These are phyloP conservation scores for Caenorhabditis angaria DNA, from an alignment of 2,888 invertebrate species.

Conservation along the genomic window DNA sequence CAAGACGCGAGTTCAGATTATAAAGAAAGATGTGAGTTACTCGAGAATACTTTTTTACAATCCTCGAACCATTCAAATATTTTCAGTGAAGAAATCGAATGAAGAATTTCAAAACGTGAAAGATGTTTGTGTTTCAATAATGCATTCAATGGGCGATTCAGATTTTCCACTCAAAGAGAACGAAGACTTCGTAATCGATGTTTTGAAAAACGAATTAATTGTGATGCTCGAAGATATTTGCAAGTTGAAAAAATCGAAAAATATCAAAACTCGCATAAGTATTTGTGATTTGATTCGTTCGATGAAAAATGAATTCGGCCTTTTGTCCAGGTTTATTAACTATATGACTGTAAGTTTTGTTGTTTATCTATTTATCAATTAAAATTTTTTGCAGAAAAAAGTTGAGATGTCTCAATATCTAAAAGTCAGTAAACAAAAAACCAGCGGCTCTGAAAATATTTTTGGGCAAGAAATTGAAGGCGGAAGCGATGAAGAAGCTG, in stretches of 20 bases:
- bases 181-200: not conserved
- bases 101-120: not conserved
- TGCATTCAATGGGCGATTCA: not conserved
- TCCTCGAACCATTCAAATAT: too few species aligned
- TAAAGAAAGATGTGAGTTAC: not conserved
- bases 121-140: not conserved
- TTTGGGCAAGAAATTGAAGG: not conserved
- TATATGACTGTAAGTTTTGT: not conserved
- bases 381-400: not conserved
- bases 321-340: not conserved
- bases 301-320: not conserved
- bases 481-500: not conserved
- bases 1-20: not conserved
- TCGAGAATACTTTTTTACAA: not conserved
- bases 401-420: not conserved
- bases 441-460: not conserved
- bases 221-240: not conserved
- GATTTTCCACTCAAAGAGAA: not conserved
- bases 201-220: not conserved
- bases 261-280: not conserved
- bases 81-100: not conserved
- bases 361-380: not conserved
- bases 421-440: not conserved
- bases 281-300: not conserved
- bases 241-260: not conserved